Base-by-base conservation (phyloP, 2,797 vertebrate species). In the Tachyglossus aculeatus region DNA sequence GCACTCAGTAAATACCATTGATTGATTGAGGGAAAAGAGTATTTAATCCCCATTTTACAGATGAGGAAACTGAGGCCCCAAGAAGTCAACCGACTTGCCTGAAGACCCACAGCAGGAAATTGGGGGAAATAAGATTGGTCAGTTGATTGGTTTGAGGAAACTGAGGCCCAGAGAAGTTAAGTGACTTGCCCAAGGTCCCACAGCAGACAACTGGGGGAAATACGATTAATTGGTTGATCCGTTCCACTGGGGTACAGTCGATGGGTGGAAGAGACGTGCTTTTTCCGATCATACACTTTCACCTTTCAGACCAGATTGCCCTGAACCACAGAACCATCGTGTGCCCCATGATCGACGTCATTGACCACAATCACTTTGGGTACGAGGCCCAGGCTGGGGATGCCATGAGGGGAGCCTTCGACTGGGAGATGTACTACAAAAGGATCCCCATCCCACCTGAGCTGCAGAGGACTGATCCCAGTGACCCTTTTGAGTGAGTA, bases 361-460 rank as follows among this genome's bases (percentile, higher is more conserved):
- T 96, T 81, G 95, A 96, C 94, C 95, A 96, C 93, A 95, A 96
- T 87, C 95, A 96, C 91, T 96, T 96, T 86, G 95, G 95, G 77
- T 96, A 96, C 21, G 95, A 96, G 88, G 94, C 95, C 1, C 95
- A 96, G 90, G 95, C 95, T 0, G 95, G 95, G 50, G 95, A 96
- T 10, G 94, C 95, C 85, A 96, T 96, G 95, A 87, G 95, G 76
- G 95, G 95, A 74, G 95, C 95, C 73, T 96, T 96, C 73, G 95
- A 96, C 93, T 96, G 95, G 95, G 95, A 96, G 89, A 96, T 96
- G 95, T 96, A 96, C 91, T 96, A 96, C 93, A 96, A 96, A 86
- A 90, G 95, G 80, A 96, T 96, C 32, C 95, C 95, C 50, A 96
- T 96, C 81, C 95, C 95, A 64, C 86, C 93, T 27, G 94, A 96